Evolutionary conservation across 2,888 invertebrate species (phyloP).

Genomic region (Dynastes hyllus): DNA sequence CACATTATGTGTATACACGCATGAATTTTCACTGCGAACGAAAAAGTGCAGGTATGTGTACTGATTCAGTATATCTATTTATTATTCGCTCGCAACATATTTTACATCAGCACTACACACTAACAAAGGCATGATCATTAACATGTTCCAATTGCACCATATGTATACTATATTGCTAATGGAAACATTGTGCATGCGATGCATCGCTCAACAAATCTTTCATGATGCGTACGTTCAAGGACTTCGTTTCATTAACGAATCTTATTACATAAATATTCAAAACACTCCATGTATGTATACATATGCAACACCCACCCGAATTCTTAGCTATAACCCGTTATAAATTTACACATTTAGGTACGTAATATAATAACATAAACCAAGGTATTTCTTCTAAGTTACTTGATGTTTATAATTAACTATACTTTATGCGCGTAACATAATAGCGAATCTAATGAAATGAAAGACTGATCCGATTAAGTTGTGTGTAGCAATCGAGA

Average conservation of each 20-base stretch:
- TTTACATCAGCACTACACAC: too few relatives aligned
- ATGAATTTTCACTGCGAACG: too few relatives aligned
- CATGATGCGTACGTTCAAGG: slow-evolving; percentile 31
- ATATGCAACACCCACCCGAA: background rate
- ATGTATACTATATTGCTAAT: background rate
- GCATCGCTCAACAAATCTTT: slow-evolving; percentile 11
- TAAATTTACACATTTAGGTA: slow-evolving; percentile 2
- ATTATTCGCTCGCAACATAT: too few relatives aligned
- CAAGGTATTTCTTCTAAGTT: background rate
- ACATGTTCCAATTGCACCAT: background rate
- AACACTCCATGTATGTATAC: background rate
- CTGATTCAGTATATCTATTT: too few relatives aligned
- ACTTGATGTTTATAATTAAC: slow-evolving; percentile 10
- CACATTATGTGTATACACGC: too few relatives aligned
- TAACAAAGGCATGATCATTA: background rate
- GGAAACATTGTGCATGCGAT: background rate
- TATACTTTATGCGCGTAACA: background rate
- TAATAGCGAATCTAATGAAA: slow-evolving; percentile 3
- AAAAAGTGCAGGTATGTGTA: too few relatives aligned
- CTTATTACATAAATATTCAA: slow-evolving; percentile 24
- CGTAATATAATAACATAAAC: background rate
- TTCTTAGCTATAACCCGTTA: background rate
- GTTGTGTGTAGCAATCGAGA: background rate
- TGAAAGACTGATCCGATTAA: slow-evolving; percentile 18
- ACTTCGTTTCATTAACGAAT: slow-evolving; percentile 33